Base-by-base conservation (phyloP, 2,888 invertebrate genomes). In the Hermaeophaga mercurialis region DNA sequence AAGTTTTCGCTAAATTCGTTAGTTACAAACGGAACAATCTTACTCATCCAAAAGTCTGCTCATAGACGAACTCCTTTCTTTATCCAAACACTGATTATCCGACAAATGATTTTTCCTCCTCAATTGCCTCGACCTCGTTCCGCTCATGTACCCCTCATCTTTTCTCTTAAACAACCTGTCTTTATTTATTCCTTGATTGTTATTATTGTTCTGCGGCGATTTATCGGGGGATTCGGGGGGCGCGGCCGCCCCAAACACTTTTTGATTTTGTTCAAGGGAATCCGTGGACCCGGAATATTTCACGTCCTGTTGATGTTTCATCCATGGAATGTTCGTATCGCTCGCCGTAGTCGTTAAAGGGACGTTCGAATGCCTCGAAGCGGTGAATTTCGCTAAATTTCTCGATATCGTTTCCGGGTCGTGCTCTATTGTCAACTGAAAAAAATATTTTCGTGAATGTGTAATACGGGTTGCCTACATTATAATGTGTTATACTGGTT, bases 51-150 rank as follows among this genome's bases (percentile, higher is more conserved):
- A 80, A 47, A 93, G 74, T 66, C 92, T 84, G 6, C 92, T 92
- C 87, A 92, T 88, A 15, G 92, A 93, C 61, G 91, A 91, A 68
- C 92, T 91, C 57, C 90, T 82, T 73, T 91, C 92, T 71, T 91
- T 91, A 60, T 90, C 89, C 34, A 77, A 66, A 14, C 66, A 68
- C 70, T 75, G 70, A 49, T 69, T 72, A 56, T 75, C 70, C 47
- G 71, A 60, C 28, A 72, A 61, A 69, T 84, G 81, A 67, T 81
- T 81, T 56, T 80, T 83, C 66, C 84, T 77, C 55, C 84, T 75
- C 64, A 87, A 73, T 66, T 84, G 83, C 60, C 85, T 79, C 34
- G 84, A 85, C 67, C 87, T 82, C n/a, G 84, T 84, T 7, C 84
- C 83, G 62, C 81, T 80, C 66, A 81, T 81, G 62, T 84, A 84